Base-by-base conservation (phyloP, 2,888 invertebrate species). In the Sympetrum striolatum region DNA sequence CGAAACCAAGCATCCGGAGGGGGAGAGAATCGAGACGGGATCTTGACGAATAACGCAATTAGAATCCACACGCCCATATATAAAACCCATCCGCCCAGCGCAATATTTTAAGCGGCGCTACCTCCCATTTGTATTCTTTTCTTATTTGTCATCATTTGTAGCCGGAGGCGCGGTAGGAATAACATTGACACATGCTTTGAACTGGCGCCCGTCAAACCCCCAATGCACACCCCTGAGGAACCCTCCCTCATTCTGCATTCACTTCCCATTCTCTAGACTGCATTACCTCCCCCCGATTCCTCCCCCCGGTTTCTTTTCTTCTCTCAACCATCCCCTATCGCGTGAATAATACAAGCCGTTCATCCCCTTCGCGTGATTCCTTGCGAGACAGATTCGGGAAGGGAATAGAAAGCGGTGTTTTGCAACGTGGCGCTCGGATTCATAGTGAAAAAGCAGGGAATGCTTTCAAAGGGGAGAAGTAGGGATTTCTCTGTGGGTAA, bases 121-220 rank as follows among this genome's bases (percentile, higher is more conserved):
- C 60, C 60, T 37, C 60, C 60, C 60, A 86, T 64, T 64, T 60
- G 35, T 35, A 86, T 60, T 37, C 86, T n/a, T 1, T 60, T 86
- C 86, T 39, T 39, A 86, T 86, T 86, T 86, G 86, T 60, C 64
- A 53, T 86, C 37, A 48, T 48, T 58, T 82, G 25, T 10, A 10
- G 60, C 60, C 31, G 58, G 58, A 35, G n/a, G 58, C 60, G n/a
- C 35, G 37, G 35, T 60, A 64, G 86, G 60, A 86, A 60, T 86
- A 86, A 86, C 86, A 64, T 64, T 86, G 86, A 86, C 86, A 86
- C 37, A 86, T 86, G 60, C 60, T 58, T 53, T 8, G 86, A 86
- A 60, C 86, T 39, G 31, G 22, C 64, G 86, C 64, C n/a, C 60
- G 18, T 37, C 37, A 10, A 35, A 35, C 37, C 60, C 31, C 60